These are phyloP conservation scores for Equus przewalskii DNA, from an alignment of 2,113 vertebrate genomes.

Conservation along the genomic window DNA sequence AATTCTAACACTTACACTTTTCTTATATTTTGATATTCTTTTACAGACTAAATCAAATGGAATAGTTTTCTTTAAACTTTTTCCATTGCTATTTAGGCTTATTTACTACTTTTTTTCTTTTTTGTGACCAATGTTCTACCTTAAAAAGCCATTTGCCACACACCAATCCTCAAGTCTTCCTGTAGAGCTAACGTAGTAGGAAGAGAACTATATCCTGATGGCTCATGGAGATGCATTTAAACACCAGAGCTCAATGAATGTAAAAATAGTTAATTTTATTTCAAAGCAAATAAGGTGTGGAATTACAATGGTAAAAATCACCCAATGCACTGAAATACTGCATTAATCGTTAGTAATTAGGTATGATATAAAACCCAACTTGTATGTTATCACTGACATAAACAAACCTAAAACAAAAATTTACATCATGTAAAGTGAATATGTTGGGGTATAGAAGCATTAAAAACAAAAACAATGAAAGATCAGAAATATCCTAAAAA, in stretches of 20 bases:
- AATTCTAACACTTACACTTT: neutral
- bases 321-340: neutral
- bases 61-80: neutral
- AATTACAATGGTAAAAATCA: neutral
- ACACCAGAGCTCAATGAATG: neutral
- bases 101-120: neutral
- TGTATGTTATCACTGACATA: neutral
- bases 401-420: neutral
- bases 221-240: neutral
- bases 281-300: neutral
- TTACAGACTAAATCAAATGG: neutral
- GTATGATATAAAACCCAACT: neutral
- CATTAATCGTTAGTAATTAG: neutral
- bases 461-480: neutral
- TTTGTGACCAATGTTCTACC: neutral
- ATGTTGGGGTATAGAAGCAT: neutral
- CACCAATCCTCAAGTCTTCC: neutral
- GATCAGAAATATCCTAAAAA: neutral
- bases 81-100: constrained; percentile 43
- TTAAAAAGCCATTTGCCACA: neutral
- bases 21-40: neutral
- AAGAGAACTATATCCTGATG: neutral
- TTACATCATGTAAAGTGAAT: neutral
- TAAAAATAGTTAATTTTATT: neutral
- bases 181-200: neutral